phyloP scores from a whole-genome alignment of 2,113 vertebrate genomes.

The Pseudois nayaur region DNA sequence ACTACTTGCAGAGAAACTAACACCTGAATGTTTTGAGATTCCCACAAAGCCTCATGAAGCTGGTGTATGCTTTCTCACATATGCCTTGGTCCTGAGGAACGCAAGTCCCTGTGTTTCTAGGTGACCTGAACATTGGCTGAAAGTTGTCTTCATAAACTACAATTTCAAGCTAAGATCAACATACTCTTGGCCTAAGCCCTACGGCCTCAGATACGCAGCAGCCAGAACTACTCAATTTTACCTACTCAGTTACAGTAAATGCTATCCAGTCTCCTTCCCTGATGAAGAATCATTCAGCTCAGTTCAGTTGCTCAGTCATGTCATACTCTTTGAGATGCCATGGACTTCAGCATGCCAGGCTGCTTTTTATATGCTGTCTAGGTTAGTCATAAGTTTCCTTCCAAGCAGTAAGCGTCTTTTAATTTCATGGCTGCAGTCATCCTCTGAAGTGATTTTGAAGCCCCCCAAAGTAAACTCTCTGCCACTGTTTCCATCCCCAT shows the following conservation, averaged over 20 bases:
- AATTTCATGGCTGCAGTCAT: background rate
- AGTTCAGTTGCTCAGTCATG: background rate
- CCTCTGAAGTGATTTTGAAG: background rate
- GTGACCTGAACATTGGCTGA: background rate
- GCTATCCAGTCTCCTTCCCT: background rate
- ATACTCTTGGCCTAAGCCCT: background rate
- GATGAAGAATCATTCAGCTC: background rate
- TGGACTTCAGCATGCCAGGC: accelerated
- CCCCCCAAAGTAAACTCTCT: background rate
- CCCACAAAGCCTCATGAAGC: background rate
- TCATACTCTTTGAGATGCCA: background rate
- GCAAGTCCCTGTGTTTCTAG: background rate
- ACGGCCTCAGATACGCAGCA: background rate
- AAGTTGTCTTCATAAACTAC: background rate
- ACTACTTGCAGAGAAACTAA: background rate
- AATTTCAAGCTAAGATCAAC: background rate
- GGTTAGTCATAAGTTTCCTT: background rate
- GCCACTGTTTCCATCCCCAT: background rate
- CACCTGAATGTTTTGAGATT: background rate
- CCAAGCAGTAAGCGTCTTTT: background rate
- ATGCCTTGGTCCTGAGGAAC: background rate
- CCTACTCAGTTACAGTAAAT: background rate
- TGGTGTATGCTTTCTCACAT: accelerated
- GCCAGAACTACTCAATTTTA: background rate
- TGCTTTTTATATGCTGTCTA: background rate